Evolutionary conservation across 53 echinoderm and acorn worm species (phyloP), one percentile per base, ranked within the genome.

Genomic region (Luidia sarsii): DNA sequence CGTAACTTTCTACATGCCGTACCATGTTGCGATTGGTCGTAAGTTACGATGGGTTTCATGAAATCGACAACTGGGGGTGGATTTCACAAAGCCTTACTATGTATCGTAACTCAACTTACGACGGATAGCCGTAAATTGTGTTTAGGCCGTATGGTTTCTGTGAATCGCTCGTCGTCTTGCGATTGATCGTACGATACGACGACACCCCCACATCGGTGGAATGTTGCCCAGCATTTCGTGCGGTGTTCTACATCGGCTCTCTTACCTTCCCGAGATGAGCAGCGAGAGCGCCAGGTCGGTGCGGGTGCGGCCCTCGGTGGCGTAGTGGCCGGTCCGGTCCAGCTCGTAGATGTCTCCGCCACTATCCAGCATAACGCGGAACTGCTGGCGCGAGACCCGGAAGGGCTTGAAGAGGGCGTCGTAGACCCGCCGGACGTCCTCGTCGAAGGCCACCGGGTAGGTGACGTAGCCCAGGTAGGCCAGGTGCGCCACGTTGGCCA

Each of bases 251-350:
- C 3, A 20, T 35, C 33, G 3, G 34, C 11, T 63, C 1, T 41
- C 85, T 89, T 67, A 94, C 99, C 99, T 91, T 63, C 99, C 99
- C 13, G 87, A 71, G 27, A 94, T 21, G 0, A 97, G 82, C 65
- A 97, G 39, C 8, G 93, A 79, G n/a, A 97, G 69, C 45, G 86
- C 91, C 60, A 82, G 79, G 27, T 89, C 91, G 9, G 86, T 86
- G 39, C 83, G 71, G 0, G 94, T 91, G 25, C 85, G 86, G 18
- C 82, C 87, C 43, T 99, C 99, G 3, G 84, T 37, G 13, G 99
- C 99, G 34, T 99, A 99, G 57, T 91, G 80, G 18, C 99, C 99
- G 1, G 91, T 91, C 2, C 89, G 81, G 23, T 99, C 94, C 22
- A 99, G 67, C 48, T 99, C 99, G 52, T 99, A 99, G 21, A 94